Evolutionary conservation across 2,113 vertebrate genomes (phyloP), one percentile per base, ranked within the genome.

Genomic region (Nannobrachium achirus): DNA sequence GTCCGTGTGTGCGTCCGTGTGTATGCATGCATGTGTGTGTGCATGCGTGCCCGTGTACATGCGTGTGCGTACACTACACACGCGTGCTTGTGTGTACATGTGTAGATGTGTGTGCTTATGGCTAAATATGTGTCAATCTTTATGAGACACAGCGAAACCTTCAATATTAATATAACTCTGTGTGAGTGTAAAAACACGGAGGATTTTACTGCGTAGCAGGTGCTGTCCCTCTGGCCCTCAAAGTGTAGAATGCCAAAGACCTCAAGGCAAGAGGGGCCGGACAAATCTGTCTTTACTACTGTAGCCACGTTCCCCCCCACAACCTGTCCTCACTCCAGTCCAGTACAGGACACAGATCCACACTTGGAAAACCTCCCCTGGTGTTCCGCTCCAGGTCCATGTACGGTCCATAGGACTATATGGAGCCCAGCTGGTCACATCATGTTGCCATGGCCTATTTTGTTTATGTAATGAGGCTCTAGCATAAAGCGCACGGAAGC

Each of bases 401-500:
- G n/a, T n/a, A n/a, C n/a, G n/a, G n/a, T 18, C 39, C 18, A 2
- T 41, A 40, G 39, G 56, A 13, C 20, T 59, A 16, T 40, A 16
- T 58, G 39, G 15, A 80, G 71, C 10, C 10, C 7, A 15, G 46
- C 45, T 18, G 1, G 44, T 41, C 48, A 46, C 18, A 39, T 61
- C 4, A 8, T 73, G 20, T 79, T 82, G 79, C 74, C 56, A 68
- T 51, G 52, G 63, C 68, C 57, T 65, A 66, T 85, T 81, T 76
- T 86, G 80, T 86, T 63, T 86, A 76, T 73, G 66, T 66, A 86
- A 82, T 52, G 1, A 16, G 68, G 80, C 63, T 82, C 75, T 46
- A 52, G 42, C 48, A 65, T 71, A 80, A 85, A 88, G 72, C 73
- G 72, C 79, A 80, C 74, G 69, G 75, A 82, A 86, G 80, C 76